Evolutionary conservation across 2,888 invertebrate species (phyloP), one percentile per base, ranked within the genome.

Genomic region (Eupeodes luniger): DNA sequence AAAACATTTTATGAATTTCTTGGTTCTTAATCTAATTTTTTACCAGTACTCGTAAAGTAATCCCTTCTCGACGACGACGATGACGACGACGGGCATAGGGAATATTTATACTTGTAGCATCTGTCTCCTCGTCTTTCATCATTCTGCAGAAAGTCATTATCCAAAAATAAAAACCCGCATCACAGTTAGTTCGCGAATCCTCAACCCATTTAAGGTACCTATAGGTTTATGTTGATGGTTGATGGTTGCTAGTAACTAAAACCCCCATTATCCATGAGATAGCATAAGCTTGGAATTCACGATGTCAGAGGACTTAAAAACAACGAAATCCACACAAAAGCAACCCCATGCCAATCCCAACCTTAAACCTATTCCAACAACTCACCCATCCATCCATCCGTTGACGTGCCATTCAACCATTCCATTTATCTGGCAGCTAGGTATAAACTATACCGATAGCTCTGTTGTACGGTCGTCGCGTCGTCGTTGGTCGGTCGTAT

Each of bases 261-360:
- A n/a, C 44, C 44, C 70, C 57, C 57, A 1, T 36, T 12, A 47
- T 57, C 27, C 47, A 49, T 59, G 12, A 59, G 59, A 74, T 49
- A 47, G 62, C 34, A 16, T 16, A 69, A 57, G 36, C 19, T 47
- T 47, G 27, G 19, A 64, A 78, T 44, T 51, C 59, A 55, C 76
- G 81, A 81, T 81, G 76, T 72, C 70, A 80, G 72, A 80, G 72
- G 67, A 77, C 76, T 84, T 80, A 77, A 27, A 87, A 80, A 83
- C 87, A 87, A 87, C 87, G 80, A 84, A 83, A 84, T 80, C 76
- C 79, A 55, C 72, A 87, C 80, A 87, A 84, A 84, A 87, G 72
- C 83, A 70, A 79, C 44, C 49, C 61, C 83, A 34, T 66, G 14
- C 6, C 57, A 27, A 6, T 27, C 47, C 16, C 47, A 11, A 12